Percentiles rank a stretch among this genome's conserved stretches.
phyloP scores from a whole-genome alignment of 2,888 invertebrate genomes.

The Stomorhina lunata region DNA sequence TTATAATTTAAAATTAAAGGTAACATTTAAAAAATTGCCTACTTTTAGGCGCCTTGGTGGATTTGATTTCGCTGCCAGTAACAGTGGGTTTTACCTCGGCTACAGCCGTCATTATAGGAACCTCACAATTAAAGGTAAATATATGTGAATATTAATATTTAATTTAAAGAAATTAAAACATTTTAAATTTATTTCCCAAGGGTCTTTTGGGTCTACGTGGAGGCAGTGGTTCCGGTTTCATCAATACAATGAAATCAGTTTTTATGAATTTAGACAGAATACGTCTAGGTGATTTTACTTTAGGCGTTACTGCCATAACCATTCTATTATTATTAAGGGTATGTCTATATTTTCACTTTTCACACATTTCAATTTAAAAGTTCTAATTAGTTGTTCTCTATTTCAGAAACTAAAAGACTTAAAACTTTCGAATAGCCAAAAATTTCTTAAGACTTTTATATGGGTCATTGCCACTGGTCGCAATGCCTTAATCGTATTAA shows the following conservation, averaged over 20 bases:
- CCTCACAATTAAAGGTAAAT: constrained; percentile 90
- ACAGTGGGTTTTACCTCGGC: constrained; percentile 95
- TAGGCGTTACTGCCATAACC: constrained; percentile 88
- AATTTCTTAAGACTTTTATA: constrained; percentile 82
- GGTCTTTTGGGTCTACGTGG: constrained; percentile 87
- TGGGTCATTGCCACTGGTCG: constrained; percentile 91
- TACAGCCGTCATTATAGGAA: constrained; percentile 93
- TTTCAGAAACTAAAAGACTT: constrained; percentile 63
- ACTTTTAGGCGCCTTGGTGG: constrained; percentile 88
- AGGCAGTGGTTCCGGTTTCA: constrained; percentile 85
- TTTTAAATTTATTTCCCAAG: constrained; percentile 64
- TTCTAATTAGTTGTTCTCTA: too few relatives aligned
- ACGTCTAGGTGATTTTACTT: constrained; percentile 84
- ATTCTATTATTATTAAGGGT: constrained; percentile 88
- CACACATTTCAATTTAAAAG: too few relatives aligned
- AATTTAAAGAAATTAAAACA: too few relatives aligned
- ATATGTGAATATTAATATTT: too few relatives aligned
- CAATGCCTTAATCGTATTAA: constrained; percentile 90
- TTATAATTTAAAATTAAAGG: background rate
- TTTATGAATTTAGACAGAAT: constrained; percentile 85
- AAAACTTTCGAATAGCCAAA: constrained; percentile 55
- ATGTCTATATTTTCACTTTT: too few relatives aligned
- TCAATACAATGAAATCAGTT: constrained; percentile 87
- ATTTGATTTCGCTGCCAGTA: constrained; percentile 94
- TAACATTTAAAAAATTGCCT: background rate